Evolutionary conservation across 1,140 invertebrate genomes (phyloP).

Genomic region (Harpegnathos saltator): DNA sequence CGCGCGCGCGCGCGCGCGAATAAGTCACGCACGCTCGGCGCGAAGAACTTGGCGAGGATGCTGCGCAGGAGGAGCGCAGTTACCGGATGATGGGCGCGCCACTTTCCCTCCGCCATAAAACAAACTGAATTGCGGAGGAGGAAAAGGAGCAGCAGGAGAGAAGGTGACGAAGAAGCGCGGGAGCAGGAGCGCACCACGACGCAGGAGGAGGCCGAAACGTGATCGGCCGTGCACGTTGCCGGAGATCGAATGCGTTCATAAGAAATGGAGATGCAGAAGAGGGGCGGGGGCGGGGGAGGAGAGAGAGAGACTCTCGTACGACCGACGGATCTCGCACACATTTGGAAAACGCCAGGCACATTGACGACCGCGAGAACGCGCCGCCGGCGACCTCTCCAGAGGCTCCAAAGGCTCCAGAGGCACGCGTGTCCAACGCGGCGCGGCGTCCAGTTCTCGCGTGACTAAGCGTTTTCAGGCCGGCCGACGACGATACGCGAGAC

Average conservation of each 20-base stretch:
- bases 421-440: not conserved
- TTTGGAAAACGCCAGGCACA: constrained; percentile 53
- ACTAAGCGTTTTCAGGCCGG: too few species aligned
- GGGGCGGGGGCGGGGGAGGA: too few species aligned
- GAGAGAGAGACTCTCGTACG: not conserved
- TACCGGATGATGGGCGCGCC: constrained; percentile 11
- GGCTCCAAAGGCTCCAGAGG: not conserved
- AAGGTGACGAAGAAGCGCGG: constrained; percentile 10
- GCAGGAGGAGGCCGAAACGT: constrained; percentile 56
- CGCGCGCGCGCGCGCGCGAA: not conserved
- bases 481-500: not conserved
- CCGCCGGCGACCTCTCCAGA: not conserved
- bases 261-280: too few species aligned
- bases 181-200: not conserved
- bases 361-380: constrained; percentile 5
- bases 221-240: constrained; percentile 57
- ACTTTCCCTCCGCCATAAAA: constrained; percentile 53
- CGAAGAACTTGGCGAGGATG: not conserved
- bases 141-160: not conserved
- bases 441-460: not conserved
- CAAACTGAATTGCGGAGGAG: constrained; percentile 36
- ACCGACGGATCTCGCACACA: constrained; percentile 28
- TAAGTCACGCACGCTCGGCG: constrained; percentile 18
- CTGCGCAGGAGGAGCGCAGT: not conserved
- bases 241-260: constrained; percentile 7